Evolutionary conservation across 2,797 vertebrate species (phyloP).

Genomic region (Takifugu ocellatus): DNA sequence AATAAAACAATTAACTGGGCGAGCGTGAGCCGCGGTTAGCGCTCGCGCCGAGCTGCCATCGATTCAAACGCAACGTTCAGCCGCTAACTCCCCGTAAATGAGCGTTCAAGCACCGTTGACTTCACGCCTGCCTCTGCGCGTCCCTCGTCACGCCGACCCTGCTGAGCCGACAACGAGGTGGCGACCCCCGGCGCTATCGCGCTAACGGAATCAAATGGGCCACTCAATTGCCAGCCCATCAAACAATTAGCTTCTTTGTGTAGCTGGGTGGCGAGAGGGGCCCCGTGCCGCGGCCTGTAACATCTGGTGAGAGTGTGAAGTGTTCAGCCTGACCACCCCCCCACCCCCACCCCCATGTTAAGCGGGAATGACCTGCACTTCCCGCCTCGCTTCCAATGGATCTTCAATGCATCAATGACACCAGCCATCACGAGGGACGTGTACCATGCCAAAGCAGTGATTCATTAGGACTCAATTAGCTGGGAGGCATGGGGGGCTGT

Average conservation of each 20-base stretch:
- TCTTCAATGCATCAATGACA: constrained; percentile 70
- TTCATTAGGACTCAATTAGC: constrained; percentile 77
- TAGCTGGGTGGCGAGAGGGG: constrained; percentile 34
- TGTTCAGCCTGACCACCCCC: constrained; percentile 19
- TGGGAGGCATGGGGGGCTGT: constrained; percentile 60
- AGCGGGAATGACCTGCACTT: constrained; percentile 37
- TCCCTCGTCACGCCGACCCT: constrained; percentile 24
- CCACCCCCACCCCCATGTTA: constrained; percentile 13
- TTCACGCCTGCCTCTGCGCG: constrained; percentile 10
- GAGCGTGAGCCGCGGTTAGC: constrained; percentile 1
- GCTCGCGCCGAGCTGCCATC: constrained; percentile 2
- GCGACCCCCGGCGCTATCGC: constrained; percentile 26
- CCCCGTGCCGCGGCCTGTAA: constrained; percentile 44
- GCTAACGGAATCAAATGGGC: constrained; percentile 53
- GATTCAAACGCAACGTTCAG: constrained; percentile 6
- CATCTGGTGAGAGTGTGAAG: constrained; percentile 62
- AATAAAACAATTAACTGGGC: background rate
- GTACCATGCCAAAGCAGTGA: constrained; percentile 70
- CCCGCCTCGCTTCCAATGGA: constrained; percentile 51
- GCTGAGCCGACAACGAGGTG: constrained; percentile 29
- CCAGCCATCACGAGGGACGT: constrained; percentile 60
- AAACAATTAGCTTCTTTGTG: constrained; percentile 60
- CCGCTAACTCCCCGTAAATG: constrained; percentile 7
- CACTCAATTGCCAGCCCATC: constrained; percentile 51
- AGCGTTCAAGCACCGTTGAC: constrained; percentile 14